phyloP scores from a whole-genome alignment of 2,113 vertebrate species.

The Marmota monax region DNA sequence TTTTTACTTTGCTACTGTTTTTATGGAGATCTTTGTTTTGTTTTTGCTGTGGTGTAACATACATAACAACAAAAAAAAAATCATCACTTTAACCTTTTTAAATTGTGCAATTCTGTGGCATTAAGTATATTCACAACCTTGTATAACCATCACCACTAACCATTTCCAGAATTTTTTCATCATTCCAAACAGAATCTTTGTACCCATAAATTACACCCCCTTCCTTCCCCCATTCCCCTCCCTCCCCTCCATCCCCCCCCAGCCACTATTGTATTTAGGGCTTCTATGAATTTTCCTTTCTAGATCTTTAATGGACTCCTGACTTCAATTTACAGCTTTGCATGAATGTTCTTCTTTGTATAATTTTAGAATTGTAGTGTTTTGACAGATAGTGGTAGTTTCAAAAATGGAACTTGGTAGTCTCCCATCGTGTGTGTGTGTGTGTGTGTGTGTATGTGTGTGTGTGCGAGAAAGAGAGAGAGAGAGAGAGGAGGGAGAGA shows the following conservation, averaged over 20 bases:
- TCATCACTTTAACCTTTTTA: background rate
- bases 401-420: background rate
- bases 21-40: background rate
- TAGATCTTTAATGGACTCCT: background rate
- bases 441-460: no score
- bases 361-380: background rate
- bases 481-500: no score
- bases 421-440: background rate
- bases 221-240: no score
- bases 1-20: background rate
- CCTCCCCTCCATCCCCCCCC: background rate
- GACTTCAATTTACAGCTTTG: background rate
- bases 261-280: background rate
- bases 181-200: background rate
- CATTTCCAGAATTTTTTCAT: background rate
- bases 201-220: background rate
- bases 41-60: background rate
- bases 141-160: background rate
- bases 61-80: background rate
- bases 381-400: background rate
- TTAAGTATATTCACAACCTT: background rate
- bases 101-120: background rate
- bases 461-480: no score
- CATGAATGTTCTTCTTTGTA: background rate
- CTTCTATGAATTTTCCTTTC: background rate